phyloP scores from a whole-genome alignment of 2,113 vertebrate species.

The Syrrhaptes paradoxus region DNA sequence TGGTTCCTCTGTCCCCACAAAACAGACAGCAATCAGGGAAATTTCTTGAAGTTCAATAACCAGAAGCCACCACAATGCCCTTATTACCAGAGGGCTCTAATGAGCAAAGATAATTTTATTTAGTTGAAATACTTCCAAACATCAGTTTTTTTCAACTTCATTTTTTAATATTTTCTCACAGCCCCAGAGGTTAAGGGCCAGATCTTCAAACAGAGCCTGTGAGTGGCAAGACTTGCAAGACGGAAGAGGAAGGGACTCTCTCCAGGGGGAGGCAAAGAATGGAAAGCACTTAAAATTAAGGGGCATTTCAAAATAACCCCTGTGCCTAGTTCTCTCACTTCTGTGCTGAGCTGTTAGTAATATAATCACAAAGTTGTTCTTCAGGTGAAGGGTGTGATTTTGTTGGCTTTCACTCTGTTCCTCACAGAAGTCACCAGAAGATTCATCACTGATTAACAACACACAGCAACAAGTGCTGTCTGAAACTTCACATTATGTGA shows the following conservation, averaged over 20 bases:
- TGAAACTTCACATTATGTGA: background rate
- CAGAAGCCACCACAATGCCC: background rate
- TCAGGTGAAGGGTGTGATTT: background rate
- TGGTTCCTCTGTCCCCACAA: background rate
- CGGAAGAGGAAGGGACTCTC: background rate
- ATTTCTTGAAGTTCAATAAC: background rate
- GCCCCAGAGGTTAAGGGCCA: background rate
- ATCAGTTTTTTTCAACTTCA: background rate
- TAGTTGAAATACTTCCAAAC: background rate
- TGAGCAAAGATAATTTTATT: background rate
- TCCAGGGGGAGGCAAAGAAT: background rate
- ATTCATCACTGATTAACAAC: background rate
- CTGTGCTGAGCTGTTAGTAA: background rate
- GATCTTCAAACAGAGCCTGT: slow-evolving; percentile 6
- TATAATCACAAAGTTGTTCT: background rate
- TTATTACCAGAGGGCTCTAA: background rate
- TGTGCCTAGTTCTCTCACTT: background rate
- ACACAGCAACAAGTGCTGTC: background rate
- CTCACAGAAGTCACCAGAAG: fast-evolving
- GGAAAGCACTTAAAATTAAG: background rate
- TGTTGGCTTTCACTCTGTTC: background rate
- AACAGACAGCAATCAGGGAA: background rate
- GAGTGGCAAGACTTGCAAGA: background rate
- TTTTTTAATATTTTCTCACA: slow-evolving; percentile 15
- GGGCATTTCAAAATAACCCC: background rate